phyloP scores from a whole-genome alignment of 2,888 invertebrate genomes.

The Zaprionus bogoriensis region DNA sequence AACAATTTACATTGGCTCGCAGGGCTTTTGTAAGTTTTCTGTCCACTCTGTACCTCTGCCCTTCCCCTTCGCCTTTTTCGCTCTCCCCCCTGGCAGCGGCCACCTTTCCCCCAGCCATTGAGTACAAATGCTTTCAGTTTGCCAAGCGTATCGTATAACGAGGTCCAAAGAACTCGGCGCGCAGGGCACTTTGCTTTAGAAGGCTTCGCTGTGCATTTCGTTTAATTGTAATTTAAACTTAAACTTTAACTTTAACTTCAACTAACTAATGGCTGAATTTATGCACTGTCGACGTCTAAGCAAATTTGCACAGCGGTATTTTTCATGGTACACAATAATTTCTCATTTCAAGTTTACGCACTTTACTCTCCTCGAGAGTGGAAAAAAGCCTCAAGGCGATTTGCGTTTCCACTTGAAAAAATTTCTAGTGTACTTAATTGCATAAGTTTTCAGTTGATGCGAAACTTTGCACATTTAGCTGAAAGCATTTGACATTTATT shows the following conservation, averaged over 20 bases:
- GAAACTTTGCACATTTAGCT: slow-evolving; percentile 42
- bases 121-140: slow-evolving; percentile 28
- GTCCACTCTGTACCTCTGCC: not conserved
- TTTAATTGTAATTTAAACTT: slow-evolving; percentile 67
- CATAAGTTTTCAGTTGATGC: slow-evolving; percentile 52
- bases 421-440: slow-evolving; percentile 51
- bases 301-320: slow-evolving; percentile 5
- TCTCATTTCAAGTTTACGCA: slow-evolving; percentile 7
- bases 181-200: slow-evolving; percentile 29
- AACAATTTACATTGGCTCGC: slow-evolving; percentile 66
- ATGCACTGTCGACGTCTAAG: slow-evolving; percentile 18
- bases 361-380: slow-evolving; percentile 23
- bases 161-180: not conserved
- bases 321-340: slow-evolving; percentile 41
- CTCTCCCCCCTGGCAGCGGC: not conserved
- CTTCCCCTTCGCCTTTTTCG: not conserved
- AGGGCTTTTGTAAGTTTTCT: slow-evolving; percentile 58
- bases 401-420: slow-evolving; percentile 51
- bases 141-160: slow-evolving; percentile 47
- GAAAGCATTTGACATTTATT: slow-evolving; percentile 39
- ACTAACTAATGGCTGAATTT: slow-evolving; percentile 31
- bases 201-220: slow-evolving; percentile 50
- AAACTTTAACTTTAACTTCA: slow-evolving; percentile 22
- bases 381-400: slow-evolving; percentile 22
- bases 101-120: not conserved